These are phyloP conservation scores for Oscheius sp. DNA, from an alignment of 2,888 invertebrate species.

Conservation along the genomic window DNA sequence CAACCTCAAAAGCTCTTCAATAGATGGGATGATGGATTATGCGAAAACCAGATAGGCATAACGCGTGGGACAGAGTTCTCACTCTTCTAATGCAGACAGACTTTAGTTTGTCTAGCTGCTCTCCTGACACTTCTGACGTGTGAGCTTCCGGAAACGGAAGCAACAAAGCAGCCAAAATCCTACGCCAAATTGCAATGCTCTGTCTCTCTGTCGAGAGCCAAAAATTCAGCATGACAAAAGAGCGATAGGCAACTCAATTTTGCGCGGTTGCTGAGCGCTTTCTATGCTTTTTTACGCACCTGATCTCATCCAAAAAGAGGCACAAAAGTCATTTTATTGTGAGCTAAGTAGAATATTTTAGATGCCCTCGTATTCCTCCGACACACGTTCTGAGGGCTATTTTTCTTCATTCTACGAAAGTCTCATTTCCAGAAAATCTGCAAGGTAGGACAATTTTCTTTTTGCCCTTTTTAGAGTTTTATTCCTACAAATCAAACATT, in stretches of 20 bases:
- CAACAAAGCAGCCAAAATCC: background rate
- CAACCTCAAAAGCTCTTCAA: too few relatives aligned
- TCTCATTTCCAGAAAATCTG: slow-evolving; percentile 13
- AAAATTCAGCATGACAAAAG: background rate
- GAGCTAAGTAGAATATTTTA: background rate
- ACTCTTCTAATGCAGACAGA: background rate
- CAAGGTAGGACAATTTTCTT: slow-evolving; percentile 4
- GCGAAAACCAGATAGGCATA: background rate
- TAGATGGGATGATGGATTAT: background rate
- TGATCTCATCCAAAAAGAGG: too few relatives aligned
- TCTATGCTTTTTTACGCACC: too few relatives aligned
- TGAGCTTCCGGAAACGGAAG: background rate
- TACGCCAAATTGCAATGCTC: background rate
- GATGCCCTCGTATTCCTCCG: slow-evolving; percentile 25
- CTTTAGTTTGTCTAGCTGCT: background rate
- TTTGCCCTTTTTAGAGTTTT: background rate
- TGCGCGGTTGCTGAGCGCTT: too few relatives aligned
- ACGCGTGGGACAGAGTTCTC: background rate
- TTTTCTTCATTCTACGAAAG: slow-evolving; percentile 24
- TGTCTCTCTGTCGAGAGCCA: background rate
- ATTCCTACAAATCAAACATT: background rate
- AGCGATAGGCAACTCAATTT: background rate
- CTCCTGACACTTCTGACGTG: slow-evolving; percentile 12
- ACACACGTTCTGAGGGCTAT: slow-evolving; percentile 19
- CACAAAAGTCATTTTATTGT: too few relatives aligned